Percentiles rank a stretch among this genome's conserved stretches.
Conservation (phyloP, 2,113 vertebrate genomes). For the Hiodon alosoides region DNA sequence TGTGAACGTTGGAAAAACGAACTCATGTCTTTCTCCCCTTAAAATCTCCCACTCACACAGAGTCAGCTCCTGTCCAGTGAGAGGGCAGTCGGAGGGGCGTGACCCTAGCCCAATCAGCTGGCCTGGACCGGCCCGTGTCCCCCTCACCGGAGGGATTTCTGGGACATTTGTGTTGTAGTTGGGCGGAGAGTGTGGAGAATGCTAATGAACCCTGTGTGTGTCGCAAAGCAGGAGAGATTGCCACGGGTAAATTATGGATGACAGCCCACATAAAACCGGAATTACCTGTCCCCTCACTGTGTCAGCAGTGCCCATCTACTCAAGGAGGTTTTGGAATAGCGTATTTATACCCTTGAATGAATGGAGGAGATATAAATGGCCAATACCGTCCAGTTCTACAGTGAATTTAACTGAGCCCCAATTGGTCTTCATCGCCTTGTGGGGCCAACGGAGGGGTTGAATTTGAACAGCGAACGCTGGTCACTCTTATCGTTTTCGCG, state of each 20-base stretch:
- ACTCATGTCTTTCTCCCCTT: not conserved
- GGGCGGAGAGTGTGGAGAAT: not conserved
- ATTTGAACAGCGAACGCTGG: too few species aligned
- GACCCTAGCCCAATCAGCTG: too few species aligned
- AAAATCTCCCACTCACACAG: not conserved
- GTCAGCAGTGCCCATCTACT: not conserved
- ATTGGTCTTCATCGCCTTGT: too few species aligned
- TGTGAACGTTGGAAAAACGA: not conserved
- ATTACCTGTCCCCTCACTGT: slow-evolving; percentile 1
- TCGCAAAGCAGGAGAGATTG: not conserved
- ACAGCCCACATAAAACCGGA: slow-evolving; percentile 3
- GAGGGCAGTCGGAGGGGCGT: too few species aligned
- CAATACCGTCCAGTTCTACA: too few species aligned
- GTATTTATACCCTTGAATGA: not conserved
- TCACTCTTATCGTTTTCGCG: not conserved
- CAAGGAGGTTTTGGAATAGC: not conserved
- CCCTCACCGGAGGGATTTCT: not conserved
- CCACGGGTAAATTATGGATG: not conserved
- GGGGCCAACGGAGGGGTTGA: too few species aligned
- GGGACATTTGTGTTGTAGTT: slow-evolving; percentile 5
- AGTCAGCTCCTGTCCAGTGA: too few species aligned
- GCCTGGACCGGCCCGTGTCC: too few species aligned
- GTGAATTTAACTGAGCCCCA: too few species aligned
- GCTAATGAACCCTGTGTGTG: not conserved
- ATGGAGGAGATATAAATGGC: not conserved